Conservation (phyloP, 2,113 vertebrate species). For the Pelecanus crispus region DNA sequence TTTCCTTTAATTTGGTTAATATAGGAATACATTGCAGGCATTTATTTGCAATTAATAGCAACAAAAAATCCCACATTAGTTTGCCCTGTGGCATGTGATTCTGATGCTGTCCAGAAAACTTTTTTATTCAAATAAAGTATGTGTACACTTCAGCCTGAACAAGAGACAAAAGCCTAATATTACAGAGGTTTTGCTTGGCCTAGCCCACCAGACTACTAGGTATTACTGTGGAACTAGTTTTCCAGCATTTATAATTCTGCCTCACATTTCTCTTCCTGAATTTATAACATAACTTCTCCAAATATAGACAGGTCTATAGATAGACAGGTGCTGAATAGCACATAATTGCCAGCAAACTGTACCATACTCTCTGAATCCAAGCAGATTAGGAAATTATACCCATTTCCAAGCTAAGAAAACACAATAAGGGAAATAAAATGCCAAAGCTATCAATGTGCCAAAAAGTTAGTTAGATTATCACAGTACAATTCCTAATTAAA, state of each 20-base stretch:
- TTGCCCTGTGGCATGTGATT: neutral
- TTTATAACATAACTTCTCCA: neutral
- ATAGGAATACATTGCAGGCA: neutral
- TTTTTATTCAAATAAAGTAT: neutral
- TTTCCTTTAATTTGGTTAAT: neutral
- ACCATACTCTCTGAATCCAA: neutral
- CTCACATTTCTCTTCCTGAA: neutral
- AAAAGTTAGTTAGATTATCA: neutral
- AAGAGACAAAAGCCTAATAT: neutral
- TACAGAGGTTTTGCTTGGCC: neutral
- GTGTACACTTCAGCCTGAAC: neutral
- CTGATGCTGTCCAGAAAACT: neutral
- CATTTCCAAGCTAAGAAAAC: neutral
- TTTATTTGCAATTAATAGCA: neutral
- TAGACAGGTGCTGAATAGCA: neutral
- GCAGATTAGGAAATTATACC: neutral
- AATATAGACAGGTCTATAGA: too few species aligned
- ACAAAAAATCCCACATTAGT: neutral
- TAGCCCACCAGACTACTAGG: neutral
- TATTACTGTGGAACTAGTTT: neutral
- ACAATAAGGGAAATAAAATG: neutral
- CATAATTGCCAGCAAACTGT: neutral
- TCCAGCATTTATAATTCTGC: neutral
- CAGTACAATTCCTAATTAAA: neutral
- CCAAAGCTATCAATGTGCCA: neutral